Percentiles rank a stretch among this genome's conserved stretches.
phyloP scores from a whole-genome alignment of 2,797 vertebrate species.

The Eupleurogrammus muticus region DNA sequence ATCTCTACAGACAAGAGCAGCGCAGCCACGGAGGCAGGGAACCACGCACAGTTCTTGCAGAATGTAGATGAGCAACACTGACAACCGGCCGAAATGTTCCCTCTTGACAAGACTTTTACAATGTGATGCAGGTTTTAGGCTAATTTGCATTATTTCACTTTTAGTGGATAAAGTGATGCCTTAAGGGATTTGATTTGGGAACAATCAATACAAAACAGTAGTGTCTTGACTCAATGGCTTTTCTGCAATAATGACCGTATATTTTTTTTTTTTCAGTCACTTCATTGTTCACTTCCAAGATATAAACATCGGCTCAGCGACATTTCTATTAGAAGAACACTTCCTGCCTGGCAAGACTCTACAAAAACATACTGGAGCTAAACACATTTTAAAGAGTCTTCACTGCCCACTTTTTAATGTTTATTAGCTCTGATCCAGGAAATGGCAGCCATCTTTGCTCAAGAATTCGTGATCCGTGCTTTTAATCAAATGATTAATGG shows the following conservation, averaged over 20 bases:
- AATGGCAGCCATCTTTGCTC: slow-evolving; percentile 24
- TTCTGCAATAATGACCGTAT: no score
- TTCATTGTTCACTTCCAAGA: not conserved
- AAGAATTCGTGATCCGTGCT: slow-evolving; percentile 11
- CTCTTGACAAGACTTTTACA: not conserved
- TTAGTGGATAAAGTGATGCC: not conserved
- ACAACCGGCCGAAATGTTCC: not conserved
- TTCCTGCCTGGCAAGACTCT: not conserved
- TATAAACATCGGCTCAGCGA: not conserved
- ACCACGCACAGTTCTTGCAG: slow-evolving; percentile 3
- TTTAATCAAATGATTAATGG: slow-evolving; percentile 19
- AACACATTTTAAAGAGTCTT: not conserved
- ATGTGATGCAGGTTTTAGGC: not conserved
- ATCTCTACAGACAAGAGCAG: slow-evolving; percentile 14
- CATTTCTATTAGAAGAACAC: not conserved
- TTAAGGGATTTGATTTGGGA: not conserved
- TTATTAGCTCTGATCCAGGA: not conserved
- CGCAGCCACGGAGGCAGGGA: not conserved
- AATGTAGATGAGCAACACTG: slow-evolving; percentile 21
- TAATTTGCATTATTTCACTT: not conserved
- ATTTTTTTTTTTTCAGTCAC: not conserved
- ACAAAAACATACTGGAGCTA: not conserved
- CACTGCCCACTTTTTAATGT: not conserved
- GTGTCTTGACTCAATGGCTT: not conserved
- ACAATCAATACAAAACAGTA: no score